Conservation (phyloP, 2,797 vertebrate genomes). For the Poeciliopsis gracilis region DNA sequence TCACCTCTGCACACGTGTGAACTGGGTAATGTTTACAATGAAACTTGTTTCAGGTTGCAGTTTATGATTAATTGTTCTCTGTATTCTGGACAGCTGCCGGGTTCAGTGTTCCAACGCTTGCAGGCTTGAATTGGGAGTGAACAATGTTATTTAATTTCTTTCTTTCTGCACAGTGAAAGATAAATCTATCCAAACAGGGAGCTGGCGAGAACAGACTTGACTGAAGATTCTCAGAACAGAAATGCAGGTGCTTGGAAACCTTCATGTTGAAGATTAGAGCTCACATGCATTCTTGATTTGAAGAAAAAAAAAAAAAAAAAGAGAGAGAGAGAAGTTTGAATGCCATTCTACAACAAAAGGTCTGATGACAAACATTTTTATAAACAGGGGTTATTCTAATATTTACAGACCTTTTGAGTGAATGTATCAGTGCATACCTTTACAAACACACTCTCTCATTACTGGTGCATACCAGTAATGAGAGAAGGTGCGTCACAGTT, state of each 20-base stretch:
- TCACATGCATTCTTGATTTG: neutral
- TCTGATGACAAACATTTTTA: neutral
- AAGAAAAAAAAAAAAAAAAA: neutral
- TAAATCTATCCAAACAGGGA: constrained; percentile 16
- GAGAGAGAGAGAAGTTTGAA: neutral
- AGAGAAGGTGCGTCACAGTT: constrained; percentile 11
- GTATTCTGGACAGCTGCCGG: constrained; percentile 19
- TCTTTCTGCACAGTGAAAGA: constrained; percentile 6
- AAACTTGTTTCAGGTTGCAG: constrained; percentile 22
- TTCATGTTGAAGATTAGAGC: constrained; percentile 12
- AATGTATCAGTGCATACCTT: neutral
- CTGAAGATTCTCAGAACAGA: constrained; percentile 16
- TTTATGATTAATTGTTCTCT: constrained; percentile 51
- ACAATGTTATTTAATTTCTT: constrained; percentile 26
- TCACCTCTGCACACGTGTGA: constrained; percentile 22
- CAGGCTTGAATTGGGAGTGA: constrained; percentile 15
- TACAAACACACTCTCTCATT: constrained; percentile 13
- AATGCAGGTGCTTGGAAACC: neutral
- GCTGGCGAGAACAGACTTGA: constrained; percentile 47
- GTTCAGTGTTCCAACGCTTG: constrained; percentile 10
- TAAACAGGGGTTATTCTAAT: neutral
- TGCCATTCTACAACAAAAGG: constrained; percentile 1
- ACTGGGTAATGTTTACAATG: constrained; percentile 26
- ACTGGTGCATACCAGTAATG: constrained; percentile 1
- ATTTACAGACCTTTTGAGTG: constrained; percentile 6